Evolutionary conservation across 2,888 invertebrate genomes (phyloP), one percentile per base, ranked within the genome.

Genomic region (Tupiocoris notatus): DNA sequence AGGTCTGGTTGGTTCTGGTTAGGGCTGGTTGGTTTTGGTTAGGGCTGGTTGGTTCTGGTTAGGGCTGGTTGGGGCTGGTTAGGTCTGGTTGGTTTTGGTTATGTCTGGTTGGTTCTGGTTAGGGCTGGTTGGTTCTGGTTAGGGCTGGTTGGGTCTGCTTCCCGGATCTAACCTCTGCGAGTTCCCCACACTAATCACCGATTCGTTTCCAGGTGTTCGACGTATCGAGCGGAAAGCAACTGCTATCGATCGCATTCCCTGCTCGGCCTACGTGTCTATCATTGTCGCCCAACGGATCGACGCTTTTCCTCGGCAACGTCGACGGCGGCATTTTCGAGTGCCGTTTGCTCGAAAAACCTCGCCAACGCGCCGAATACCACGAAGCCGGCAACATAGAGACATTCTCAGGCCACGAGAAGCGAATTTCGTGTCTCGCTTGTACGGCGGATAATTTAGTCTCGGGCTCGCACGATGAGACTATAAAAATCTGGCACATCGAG

Each of bases 401-500:
- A 25, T 92, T 91, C 82, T 82, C 83, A 17, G 91, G 90, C 0
- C 95, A 95, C 82, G 88, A 87, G 67, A 88, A 88, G 79, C 85
- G 88, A 66, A 88, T 96, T 0, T 90, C 89, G 0, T 89, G 90
- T 81, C 83, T 96, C 58, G 89, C 90, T 0, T 86, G 92, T 0
- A 93, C 94, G 9, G 82, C 89, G 56, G 91, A 91, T 83, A 88
- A 88, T 16, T 83, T 96, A 22, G 86, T 92, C 74, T 94, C 95
- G 0, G 95, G 92, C 0, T 90, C 92, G 0, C 87, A 88, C 78
- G 94, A 94, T 84, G 88, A 88, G 66, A 87, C 87, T 77, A 90
- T 94, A 0, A 88, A 90, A 79, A 82, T 95, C 21, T 96, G 96
- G 95, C 91, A 95, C 81, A 88, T 94, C 75, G 85, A 85, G 3